Base-by-base conservation (phyloP, 2,797 vertebrate genomes). In the Okamejei kenojei region DNA sequence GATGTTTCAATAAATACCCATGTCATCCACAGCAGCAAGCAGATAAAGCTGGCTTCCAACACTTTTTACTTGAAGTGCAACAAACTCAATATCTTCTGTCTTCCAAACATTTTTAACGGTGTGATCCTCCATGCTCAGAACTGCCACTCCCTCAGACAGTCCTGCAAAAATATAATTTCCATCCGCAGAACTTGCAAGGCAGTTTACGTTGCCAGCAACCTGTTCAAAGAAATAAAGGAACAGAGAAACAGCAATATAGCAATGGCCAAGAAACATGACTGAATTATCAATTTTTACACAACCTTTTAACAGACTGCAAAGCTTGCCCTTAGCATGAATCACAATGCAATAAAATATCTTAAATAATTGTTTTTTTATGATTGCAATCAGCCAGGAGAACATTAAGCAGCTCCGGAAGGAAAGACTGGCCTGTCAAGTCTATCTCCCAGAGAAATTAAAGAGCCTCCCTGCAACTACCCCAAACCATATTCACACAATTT, bases 21-120 rank as follows among this genome's bases (percentile, higher is more conserved):
- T 97, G 93, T 98, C 97, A 96, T 99, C 98, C 94, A 98, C 94
- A 21, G 97, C 95, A 92, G 96, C 94, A 2, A 98, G 94, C 54
- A 98, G 94, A 0, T 97, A 96, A 58, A 94, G 63, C 0, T 93
- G 93, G 0, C 94, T 95, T 78, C 95, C 95, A 93, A 97, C 63
- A 77, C 95, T 94, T 0, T 93, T 95, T 93, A 96, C 95, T 32
- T 93, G 95, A 94, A 98, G 94, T 93, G 94, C 96, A 90, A 96
- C 97, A 38, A 98, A 95, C 94, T 98, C 98, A 1, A 95, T 93
- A 26, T 93, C 95, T 90, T 95, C 94, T 93, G 95, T 95, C 84
- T 97, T 96, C 97, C 97, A 98, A 23, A 94, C 93, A 54, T 95
- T 95, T 63, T 95, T 93, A 90, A 58, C 93, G 81, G 93, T 93